Percentiles rank a stretch among this genome's conserved stretches.
phyloP scores from a whole-genome alignment of 1,140 invertebrate genomes.

The Helicoverpa zea region DNA sequence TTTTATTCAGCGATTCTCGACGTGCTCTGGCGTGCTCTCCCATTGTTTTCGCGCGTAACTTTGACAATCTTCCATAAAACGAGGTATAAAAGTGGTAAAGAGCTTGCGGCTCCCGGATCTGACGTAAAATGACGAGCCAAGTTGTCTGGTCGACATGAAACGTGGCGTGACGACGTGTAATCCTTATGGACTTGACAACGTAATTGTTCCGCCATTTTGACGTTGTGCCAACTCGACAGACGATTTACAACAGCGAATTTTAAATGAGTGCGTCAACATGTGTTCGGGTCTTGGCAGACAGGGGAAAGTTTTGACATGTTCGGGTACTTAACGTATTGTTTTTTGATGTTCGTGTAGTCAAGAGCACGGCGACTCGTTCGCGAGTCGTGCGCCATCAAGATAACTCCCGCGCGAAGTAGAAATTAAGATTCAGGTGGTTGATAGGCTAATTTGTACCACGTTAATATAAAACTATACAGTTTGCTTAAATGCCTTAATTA shows the following conservation, averaged over 20 bases:
- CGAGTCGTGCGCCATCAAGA: slow-evolving; percentile 38
- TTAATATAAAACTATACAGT: slow-evolving; percentile 43
- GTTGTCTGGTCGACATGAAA: slow-evolving; percentile 56
- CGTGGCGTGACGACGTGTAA: slow-evolving; percentile 60
- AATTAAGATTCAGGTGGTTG: slow-evolving; percentile 39
- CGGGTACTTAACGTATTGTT: slow-evolving; percentile 36
- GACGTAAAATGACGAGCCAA: slow-evolving; percentile 59
- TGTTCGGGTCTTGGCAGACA: slow-evolving; percentile 26
- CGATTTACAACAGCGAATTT: slow-evolving; percentile 56
- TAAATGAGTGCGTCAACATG: slow-evolving; percentile 52
- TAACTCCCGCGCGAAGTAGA: slow-evolving; percentile 43
- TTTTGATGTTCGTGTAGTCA: slow-evolving; percentile 20
- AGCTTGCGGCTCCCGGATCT: slow-evolving; percentile 35
- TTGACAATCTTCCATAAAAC: slow-evolving; percentile 56
- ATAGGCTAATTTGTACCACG: slow-evolving; percentile 37
- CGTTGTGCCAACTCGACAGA: slow-evolving; percentile 60
- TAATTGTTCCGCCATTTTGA: slow-evolving; percentile 66
- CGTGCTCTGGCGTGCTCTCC: slow-evolving; percentile 31
- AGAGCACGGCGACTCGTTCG: slow-evolving; percentile 12
- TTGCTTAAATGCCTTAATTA: slow-evolving; percentile 45
- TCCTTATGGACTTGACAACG: slow-evolving; percentile 60
- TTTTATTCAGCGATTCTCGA: slow-evolving; percentile 42
- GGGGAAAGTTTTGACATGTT: slow-evolving; percentile 45
- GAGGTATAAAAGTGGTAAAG: slow-evolving; percentile 49
- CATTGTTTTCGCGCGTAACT: slow-evolving; percentile 54